Conservation (phyloP, 2,797 vertebrate genomes). For the Caiman crocodilus region DNA sequence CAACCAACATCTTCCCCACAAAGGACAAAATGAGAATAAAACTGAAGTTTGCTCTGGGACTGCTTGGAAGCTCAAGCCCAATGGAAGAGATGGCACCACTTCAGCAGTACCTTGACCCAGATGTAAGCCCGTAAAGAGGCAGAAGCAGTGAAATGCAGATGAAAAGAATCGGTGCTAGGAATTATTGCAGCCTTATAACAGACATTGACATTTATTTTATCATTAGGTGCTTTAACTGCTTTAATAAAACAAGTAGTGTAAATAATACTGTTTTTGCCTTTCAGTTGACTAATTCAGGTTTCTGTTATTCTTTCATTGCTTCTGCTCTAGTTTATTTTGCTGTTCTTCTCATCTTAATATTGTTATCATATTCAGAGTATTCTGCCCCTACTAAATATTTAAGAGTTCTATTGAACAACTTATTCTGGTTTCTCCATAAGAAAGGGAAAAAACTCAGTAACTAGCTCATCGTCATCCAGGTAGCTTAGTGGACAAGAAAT, state of each 20-base stretch:
- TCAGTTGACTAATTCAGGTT: background rate
- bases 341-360: slow-evolving; percentile 32
- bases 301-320: background rate
- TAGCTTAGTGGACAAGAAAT: slow-evolving; percentile 59
- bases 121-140: background rate
- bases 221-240: background rate
- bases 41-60: slow-evolving; percentile 37
- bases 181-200: background rate
- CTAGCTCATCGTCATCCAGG: slow-evolving; percentile 44
- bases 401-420: slow-evolving; percentile 64
- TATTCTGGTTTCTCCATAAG: slow-evolving; percentile 53
- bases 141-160: slow-evolving; percentile 23
- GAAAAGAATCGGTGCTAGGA: background rate
- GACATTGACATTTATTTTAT: background rate
- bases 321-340: slow-evolving; percentile 20
- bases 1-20: slow-evolving; percentile 30
- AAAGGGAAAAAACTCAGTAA: slow-evolving; percentile 42
- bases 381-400: slow-evolving; percentile 57
- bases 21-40: slow-evolving; percentile 58
- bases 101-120: slow-evolving; percentile 31
- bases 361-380: slow-evolving; percentile 11
- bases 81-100: slow-evolving; percentile 11
- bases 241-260: slow-evolving; percentile 1
- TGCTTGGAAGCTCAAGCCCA: slow-evolving; percentile 50
- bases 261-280: background rate